Conservation (phyloP, 1,140 invertebrate species). For the Drosophila pectinifera region DNA sequence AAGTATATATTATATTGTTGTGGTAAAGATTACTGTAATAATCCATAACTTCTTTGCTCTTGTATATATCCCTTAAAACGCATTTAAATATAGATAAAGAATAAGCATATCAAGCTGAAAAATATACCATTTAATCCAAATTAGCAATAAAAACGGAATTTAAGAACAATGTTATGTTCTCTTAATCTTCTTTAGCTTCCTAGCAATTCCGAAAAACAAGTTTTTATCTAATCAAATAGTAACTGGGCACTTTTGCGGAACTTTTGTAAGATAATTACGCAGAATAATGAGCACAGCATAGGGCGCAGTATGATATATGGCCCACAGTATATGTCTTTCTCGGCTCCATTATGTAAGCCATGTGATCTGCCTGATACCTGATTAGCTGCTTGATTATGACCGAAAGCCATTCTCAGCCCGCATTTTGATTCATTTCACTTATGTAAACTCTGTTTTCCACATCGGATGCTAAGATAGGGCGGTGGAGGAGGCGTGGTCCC, state of each 20-base stretch:
- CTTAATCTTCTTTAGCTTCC: slow-evolving; percentile 1
- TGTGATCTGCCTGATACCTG: no score
- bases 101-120: not conserved
- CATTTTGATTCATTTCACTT: slow-evolving; percentile 37
- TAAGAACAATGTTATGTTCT: not conserved
- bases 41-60: not conserved
- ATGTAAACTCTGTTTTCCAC: slow-evolving; percentile 45
- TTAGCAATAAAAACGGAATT: not conserved
- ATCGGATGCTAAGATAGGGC: slow-evolving; percentile 14
- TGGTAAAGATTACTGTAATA: no score
- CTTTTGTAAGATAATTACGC: slow-evolving; percentile 23
- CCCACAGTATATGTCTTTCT: not conserved
- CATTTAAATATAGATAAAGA: not conserved
- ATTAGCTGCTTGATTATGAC: slow-evolving; percentile 30
- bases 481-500: slow-evolving; percentile 37
- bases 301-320: not conserved
- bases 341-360: slow-evolving; percentile 22
- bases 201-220: slow-evolving; percentile 1
- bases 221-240: slow-evolving; percentile 46
- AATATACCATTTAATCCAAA: not conserved
- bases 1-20: no score
- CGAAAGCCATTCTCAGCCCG: slow-evolving; percentile 41
- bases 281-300: slow-evolving; percentile 2
- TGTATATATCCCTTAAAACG: not conserved
- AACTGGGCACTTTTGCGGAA: slow-evolving; percentile 10